Evolutionary conservation across 2,888 invertebrate genomes (phyloP), one percentile per base, ranked within the genome.

Genomic region (Deladenus siricidicola): DNA sequence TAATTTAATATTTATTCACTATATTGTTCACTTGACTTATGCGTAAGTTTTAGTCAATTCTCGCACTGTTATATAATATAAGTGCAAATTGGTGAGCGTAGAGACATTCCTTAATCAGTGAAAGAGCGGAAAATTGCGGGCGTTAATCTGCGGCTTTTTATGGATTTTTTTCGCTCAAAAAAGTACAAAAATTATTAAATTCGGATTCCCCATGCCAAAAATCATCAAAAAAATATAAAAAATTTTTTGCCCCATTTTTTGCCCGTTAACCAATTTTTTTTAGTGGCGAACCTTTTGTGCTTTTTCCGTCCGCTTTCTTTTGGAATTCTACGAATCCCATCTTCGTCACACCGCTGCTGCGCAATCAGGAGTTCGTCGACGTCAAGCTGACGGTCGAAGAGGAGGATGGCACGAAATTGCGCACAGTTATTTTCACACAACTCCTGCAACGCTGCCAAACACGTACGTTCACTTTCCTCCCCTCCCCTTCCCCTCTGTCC

Each of bases 221-320:
- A n/a, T n/a, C n/a, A n/a, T n/a, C n/a, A n/a, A n/a, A n/a, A n/a
- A n/a, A n/a, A n/a, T n/a, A n/a, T n/a, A n/a, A n/a, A n/a, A n/a
- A n/a, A 34, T 34, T 10, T 34, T 34, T 34, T 34, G 8, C 6
- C 39, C 39, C 39, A 34, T 10, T 34, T 34, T 34, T 6, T 34
- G 6, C 39, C 39, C 39, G 14, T 34, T 34, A n/a, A n/a, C n/a
- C 39, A 34, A 34, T 34, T 34, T 34, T 34, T 14, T 10, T 34
- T 23, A 47, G 47, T 10, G 47, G 6, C 24, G 8, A 6, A 26
- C 60, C 63, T 19, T 26, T 51, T 50, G 62, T 62, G n/a, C 39
- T 63, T 21, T 55, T 63, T 23, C 63, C 63, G 6, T 54, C 63
- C 28, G 30, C 54, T 19, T 43, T 63, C 17, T 34, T 34, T 39